Evolutionary conservation across 1,140 invertebrate species (phyloP).

Genomic region (Orius insidiosus): DNA sequence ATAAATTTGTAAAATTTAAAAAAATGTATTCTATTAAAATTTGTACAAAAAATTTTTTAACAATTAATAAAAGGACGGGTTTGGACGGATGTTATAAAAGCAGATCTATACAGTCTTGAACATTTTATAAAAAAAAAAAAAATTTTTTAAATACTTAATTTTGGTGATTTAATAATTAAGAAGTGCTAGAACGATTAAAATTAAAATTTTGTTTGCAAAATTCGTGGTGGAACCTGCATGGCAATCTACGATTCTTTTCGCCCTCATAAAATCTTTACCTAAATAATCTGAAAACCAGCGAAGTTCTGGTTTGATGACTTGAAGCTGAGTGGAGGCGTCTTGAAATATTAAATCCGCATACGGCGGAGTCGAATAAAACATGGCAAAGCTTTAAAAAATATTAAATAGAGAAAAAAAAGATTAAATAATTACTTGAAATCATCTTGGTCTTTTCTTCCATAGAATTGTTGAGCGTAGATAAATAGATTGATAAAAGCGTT

Average conservation of each 20-base stretch:
- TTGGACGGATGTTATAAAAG: too few relatives aligned
- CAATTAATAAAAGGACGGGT: too few relatives aligned
- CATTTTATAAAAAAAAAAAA: too few relatives aligned
- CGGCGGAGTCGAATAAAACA: constrained; percentile 67
- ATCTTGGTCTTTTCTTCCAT: constrained; percentile 65
- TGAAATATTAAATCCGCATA: constrained; percentile 82
- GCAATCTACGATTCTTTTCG: constrained; percentile 59
- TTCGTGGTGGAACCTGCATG: constrained; percentile 32
- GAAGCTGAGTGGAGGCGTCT: constrained; percentile 72
- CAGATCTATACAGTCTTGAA: too few relatives aligned
- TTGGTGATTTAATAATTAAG: too few relatives aligned
- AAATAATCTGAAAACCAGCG: constrained; percentile 50
- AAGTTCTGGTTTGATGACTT: constrained; percentile 41
- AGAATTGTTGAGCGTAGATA: constrained; percentile 78
- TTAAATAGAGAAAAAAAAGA: background rate
- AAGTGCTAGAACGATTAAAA: too few relatives aligned
- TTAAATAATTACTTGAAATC: constrained; percentile 48
- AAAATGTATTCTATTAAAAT: too few relatives aligned
- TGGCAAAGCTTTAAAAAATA: constrained; percentile 47
- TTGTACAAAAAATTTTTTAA: too few relatives aligned
- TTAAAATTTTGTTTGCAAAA: background rate
- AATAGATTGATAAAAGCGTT: constrained; percentile 74
- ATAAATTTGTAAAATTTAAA: too few relatives aligned
- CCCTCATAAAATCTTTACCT: constrained; percentile 56
- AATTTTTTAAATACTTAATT: too few relatives aligned